Conservation (phyloP, 2,113 vertebrate genomes). For the Probosciger aterrimus region DNA sequence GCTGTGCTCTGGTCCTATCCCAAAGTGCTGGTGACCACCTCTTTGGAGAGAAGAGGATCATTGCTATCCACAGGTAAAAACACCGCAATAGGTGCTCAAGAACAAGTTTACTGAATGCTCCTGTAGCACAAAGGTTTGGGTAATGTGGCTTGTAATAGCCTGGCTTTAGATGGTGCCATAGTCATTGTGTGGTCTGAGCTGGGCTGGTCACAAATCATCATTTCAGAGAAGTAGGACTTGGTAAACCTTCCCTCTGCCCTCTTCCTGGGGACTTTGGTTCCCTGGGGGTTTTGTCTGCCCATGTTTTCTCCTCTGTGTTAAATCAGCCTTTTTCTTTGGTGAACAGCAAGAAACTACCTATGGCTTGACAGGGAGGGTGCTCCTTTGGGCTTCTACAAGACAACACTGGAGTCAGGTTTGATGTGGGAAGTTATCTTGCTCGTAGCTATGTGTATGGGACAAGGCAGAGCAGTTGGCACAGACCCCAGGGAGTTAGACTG, state of each 20-base stretch:
- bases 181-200: background rate
- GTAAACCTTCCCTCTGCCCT: background rate
- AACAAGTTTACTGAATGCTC: background rate
- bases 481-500: background rate
- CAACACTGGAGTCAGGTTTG: background rate
- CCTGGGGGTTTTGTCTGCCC: background rate
- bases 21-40: background rate
- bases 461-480: background rate
- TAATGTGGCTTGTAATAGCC: background rate
- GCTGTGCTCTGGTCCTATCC: background rate
- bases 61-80: background rate
- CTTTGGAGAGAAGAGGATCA: background rate
- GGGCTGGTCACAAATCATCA: background rate
- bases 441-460: fast-evolving
- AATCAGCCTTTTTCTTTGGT: background rate
- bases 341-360: background rate
- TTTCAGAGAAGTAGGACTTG: background rate
- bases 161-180: background rate
- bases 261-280: background rate
- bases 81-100: background rate
- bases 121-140: background rate
- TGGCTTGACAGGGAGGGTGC: background rate
- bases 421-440: background rate
- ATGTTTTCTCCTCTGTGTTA: background rate
- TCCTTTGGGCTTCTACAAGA: background rate